Percentiles rank a stretch among this genome's conserved stretches.
These are phyloP conservation scores for Lithobius niger DNA, from an alignment of 1,140 invertebrate species.

Conservation along the genomic window DNA sequence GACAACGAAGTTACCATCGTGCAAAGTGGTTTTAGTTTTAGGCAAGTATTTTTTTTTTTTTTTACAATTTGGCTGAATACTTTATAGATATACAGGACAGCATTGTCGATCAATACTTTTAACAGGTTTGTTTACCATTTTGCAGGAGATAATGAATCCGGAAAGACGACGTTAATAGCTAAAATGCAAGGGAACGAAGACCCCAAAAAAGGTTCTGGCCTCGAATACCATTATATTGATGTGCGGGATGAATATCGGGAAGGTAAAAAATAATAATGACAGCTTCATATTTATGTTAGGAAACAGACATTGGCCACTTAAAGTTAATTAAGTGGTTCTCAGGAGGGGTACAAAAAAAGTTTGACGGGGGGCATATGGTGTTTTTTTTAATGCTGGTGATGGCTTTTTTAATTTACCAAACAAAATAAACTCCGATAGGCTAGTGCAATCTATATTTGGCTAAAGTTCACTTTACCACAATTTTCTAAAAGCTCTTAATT, in stretches of 20 bases:
- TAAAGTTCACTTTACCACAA: no score
- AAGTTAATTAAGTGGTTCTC: no score
- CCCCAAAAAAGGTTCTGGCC: constrained; percentile 90
- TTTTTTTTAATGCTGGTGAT: no score
- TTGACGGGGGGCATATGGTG: neutral
- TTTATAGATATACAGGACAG: neutral
- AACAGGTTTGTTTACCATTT: constrained; percentile 11
- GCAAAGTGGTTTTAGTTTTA: constrained; percentile 38
- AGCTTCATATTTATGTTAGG: neutral
- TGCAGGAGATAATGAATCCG: constrained; percentile 81
- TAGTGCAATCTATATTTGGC: no score
- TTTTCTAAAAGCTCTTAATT: no score
- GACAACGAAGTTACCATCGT: constrained; percentile 34
- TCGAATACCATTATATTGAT: constrained; percentile 97
- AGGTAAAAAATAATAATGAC: constrained; percentile 54
- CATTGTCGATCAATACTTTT: neutral
- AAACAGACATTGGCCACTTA: neutral
- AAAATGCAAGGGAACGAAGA: constrained; percentile 71
- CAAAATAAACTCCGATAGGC: no score
- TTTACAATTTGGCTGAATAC: neutral
- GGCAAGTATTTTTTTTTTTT: constrained; percentile 27
- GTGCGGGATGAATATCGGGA: constrained; percentile 98
- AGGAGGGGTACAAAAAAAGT: no score
- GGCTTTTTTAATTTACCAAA: no score
- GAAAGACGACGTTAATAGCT: constrained; percentile 93